Conservation (phyloP, 2,888 invertebrate genomes). For the Zeuzera pyrina region DNA sequence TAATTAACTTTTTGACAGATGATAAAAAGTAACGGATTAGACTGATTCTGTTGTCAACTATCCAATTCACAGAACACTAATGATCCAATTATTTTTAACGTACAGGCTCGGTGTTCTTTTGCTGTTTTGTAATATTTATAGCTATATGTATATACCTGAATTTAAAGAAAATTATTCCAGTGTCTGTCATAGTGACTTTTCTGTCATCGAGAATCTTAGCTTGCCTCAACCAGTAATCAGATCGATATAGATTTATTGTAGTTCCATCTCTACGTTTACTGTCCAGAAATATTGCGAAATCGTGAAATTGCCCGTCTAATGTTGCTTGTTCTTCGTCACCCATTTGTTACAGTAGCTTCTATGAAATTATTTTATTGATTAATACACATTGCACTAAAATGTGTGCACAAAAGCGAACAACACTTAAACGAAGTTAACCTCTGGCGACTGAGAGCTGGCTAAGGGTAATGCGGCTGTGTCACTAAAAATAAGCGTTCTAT, state of each 20-base stretch:
- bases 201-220: slow-evolving; percentile 48
- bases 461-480: no score
- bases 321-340: slow-evolving; percentile 48
- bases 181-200: slow-evolving; percentile 52
- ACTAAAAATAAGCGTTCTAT: no score
- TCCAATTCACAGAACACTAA: not conserved
- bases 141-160: slow-evolving; percentile 22
- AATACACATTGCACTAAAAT: no score
- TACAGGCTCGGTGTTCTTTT: not conserved
- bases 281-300: slow-evolving; percentile 35
- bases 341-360: no score
- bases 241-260: slow-evolving; percentile 41
- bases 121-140: not conserved
- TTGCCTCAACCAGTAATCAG: slow-evolving; percentile 57
- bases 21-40: no score
- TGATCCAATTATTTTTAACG: not conserved
- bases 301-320: slow-evolving; percentile 42
- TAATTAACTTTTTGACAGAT: no score
- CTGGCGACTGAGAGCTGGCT: no score
- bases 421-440: no score
- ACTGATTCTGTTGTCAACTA: no score
- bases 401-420: no score
- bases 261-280: slow-evolving; percentile 36
- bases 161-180: slow-evolving; percentile 46
- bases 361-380: no score